Evolutionary conservation across 2,113 vertebrate genomes (phyloP).

Genomic region (Sander vitreus): DNA sequence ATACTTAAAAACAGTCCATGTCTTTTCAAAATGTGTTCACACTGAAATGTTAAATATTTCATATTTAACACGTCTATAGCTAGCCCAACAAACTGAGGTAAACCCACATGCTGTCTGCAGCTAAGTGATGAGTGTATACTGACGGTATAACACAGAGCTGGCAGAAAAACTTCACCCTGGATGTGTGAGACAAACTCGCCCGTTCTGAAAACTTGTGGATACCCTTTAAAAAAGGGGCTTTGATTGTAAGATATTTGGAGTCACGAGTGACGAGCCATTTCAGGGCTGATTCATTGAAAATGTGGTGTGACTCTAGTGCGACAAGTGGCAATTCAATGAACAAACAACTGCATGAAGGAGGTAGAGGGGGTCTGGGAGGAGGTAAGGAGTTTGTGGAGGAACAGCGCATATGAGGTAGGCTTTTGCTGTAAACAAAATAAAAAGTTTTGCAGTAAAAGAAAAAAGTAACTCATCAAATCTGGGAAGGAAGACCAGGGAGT

Average conservation of each 20-base stretch:
- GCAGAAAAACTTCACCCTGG: slow-evolving; percentile 50
- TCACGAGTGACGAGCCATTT: slow-evolving; percentile 44
- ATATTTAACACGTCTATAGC: slow-evolving; percentile 48
- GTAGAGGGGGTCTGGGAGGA: slow-evolving; percentile 64
- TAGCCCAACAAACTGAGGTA: slow-evolving; percentile 57
- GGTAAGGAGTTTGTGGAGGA: slow-evolving; percentile 75
- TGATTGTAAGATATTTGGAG: slow-evolving; percentile 63
- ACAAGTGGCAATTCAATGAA: slow-evolving; percentile 48
- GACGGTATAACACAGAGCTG: slow-evolving; percentile 38
- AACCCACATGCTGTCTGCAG: slow-evolving; percentile 61
- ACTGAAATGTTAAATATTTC: slow-evolving; percentile 54
- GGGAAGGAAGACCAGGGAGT: slow-evolving; percentile 75
- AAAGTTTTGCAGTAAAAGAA: slow-evolving; percentile 71
- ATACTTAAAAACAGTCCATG: slow-evolving; percentile 50
- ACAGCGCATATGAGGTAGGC: slow-evolving; percentile 95
- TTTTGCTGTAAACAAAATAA: slow-evolving; percentile 95
- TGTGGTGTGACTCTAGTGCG: slow-evolving; percentile 59
- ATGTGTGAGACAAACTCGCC: slow-evolving; percentile 44
- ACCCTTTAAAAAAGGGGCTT: slow-evolving; percentile 31
- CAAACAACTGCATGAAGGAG: slow-evolving; percentile 60
- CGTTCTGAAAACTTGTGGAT: slow-evolving; percentile 18
- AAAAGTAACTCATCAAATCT: slow-evolving; percentile 75
- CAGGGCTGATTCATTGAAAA: slow-evolving; percentile 48
- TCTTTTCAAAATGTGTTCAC: slow-evolving; percentile 53
- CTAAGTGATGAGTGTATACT: slow-evolving; percentile 22